These are phyloP conservation scores for Blennius ocellaris DNA, from an alignment of 2,113 vertebrate species.

Conservation along the genomic window DNA sequence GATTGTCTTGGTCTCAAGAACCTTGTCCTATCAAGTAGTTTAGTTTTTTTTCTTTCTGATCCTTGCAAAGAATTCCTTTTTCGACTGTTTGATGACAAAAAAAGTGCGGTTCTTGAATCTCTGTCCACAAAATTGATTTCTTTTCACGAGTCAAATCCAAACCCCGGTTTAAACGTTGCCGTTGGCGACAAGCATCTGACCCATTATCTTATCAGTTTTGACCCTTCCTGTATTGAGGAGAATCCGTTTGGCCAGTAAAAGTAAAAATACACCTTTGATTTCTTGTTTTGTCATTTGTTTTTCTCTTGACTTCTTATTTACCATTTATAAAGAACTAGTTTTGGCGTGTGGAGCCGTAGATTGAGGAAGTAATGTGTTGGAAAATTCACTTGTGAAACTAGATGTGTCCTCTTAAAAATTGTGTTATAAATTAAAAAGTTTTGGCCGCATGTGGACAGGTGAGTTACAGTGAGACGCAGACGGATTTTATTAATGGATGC, in stretches of 20 bases:
- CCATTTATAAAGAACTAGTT: slow-evolving; percentile 19
- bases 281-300: slow-evolving; percentile 34
- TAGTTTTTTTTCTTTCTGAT: background rate
- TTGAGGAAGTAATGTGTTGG: background rate
- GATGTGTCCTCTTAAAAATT: slow-evolving; percentile 13
- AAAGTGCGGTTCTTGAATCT: slow-evolving; percentile 37
- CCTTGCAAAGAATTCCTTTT: background rate
- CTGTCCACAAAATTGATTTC: slow-evolving; percentile 21
- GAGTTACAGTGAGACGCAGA: slow-evolving; percentile 43
- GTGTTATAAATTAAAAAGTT: background rate
- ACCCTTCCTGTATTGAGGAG: slow-evolving; percentile 20
- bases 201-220: background rate
- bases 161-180: slow-evolving; percentile 28
- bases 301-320: slow-evolving; percentile 33
- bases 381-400: slow-evolving; percentile 10
- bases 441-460: slow-evolving; percentile 18
- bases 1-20: slow-evolving; percentile 32
- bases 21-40: slow-evolving; percentile 10
- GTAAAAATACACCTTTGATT: slow-evolving; percentile 33
- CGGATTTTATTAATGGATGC: slow-evolving; percentile 60
- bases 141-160: slow-evolving; percentile 19
- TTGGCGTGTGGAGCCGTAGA: slow-evolving; percentile 41
- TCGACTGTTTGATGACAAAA: background rate
- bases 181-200: background rate
- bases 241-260: slow-evolving; percentile 10